Percentiles rank a stretch among this genome's conserved stretches.
Conservation (phyloP, 2,888 invertebrate genomes). For the Bellardia pandia region DNA sequence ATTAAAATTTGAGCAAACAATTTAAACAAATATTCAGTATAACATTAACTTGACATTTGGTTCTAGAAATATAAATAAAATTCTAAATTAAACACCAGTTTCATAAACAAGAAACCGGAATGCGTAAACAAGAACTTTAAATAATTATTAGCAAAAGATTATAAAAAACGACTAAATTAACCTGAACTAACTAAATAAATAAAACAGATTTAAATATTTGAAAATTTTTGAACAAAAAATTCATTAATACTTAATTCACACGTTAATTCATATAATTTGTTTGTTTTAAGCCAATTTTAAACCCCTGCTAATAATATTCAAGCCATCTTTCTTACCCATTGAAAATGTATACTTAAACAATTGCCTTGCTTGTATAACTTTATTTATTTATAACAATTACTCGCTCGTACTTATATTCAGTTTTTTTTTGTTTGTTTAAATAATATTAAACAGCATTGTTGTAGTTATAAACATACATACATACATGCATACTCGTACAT, state of each 20-base stretch:
- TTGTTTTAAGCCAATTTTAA: neutral
- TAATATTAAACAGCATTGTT: conserved; percentile 13
- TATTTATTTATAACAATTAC: conserved; percentile 6
- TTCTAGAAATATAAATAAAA: neutral
- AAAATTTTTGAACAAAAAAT: neutral
- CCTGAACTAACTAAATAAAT: neutral
- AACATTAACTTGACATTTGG: conserved; percentile 19
- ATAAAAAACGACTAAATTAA: neutral
- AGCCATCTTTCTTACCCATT: neutral
- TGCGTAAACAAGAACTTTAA: neutral
- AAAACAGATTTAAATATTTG: neutral
- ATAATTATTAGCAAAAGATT: neutral
- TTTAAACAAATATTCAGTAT: neutral
- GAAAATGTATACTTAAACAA: neutral
- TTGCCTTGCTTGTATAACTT: neutral
- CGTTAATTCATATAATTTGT: neutral
- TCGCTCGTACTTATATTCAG: neutral
- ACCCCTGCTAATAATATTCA: neutral
- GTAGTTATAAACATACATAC: neutral
- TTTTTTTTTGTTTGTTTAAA: neutral
- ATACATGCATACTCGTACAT: neutral
- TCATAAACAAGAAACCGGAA: neutral
- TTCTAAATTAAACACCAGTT: neutral
- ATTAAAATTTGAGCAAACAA: too few species aligned
- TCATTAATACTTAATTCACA: neutral